phyloP scores from a whole-genome alignment of 2,113 vertebrate genomes.

The Neopipo cinnamomea region DNA sequence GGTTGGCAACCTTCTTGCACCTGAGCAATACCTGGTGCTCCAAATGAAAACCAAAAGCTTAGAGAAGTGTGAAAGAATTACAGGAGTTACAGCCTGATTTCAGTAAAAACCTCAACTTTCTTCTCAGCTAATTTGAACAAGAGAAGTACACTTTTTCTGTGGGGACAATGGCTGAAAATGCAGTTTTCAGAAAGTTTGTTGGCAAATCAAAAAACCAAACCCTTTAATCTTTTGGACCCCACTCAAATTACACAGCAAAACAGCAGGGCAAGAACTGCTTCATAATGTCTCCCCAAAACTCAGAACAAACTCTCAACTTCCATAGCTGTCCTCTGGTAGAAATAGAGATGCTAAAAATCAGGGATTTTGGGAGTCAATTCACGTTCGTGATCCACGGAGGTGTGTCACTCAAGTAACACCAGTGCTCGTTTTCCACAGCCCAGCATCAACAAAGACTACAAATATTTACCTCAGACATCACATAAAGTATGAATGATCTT shows the following conservation, averaged over 20 bases:
- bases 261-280: not conserved
- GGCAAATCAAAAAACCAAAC: not conserved
- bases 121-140: not conserved
- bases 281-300: not conserved
- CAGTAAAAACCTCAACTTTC: not conserved
- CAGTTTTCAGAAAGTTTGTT: not conserved
- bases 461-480: conserved; percentile 34
- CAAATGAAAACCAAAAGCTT: not conserved
- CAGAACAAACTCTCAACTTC: not conserved
- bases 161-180: not conserved
- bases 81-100: not conserved
- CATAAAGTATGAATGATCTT: conserved; percentile 32
- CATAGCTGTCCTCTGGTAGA: not conserved
- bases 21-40: not conserved
- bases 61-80: accelerated
- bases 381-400: not conserved
- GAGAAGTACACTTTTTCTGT: accelerated
- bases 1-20: not conserved
- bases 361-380: not conserved
- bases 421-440: not conserved
- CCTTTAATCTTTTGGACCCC: not conserved
- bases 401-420: not conserved
- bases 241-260: not conserved
- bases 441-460: not conserved
- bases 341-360: not conserved